Percentiles rank a stretch among this genome's conserved stretches.
These are phyloP conservation scores for Gopherus flavomarginatus DNA, from an alignment of 2,113 vertebrate genomes.

Conservation along the genomic window DNA sequence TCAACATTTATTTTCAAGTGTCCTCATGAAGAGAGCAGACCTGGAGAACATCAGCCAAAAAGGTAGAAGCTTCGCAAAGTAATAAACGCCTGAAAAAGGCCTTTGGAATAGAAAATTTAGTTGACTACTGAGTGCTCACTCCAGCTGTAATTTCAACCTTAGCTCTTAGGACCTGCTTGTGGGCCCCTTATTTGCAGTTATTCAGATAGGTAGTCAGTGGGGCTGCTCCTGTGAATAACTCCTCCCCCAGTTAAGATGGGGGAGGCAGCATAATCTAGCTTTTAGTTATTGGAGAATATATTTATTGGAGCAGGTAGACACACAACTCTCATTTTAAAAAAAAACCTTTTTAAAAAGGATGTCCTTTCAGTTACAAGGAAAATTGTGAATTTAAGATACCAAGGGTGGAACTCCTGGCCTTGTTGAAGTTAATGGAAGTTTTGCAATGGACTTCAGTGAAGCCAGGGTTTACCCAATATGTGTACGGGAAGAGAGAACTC, in stretches of 20 bases:
- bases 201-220: background rate
- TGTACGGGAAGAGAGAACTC: background rate
- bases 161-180: background rate
- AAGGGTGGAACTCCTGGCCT: background rate
- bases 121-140: background rate
- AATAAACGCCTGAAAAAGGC: background rate
- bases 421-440: slow-evolving; percentile 16
- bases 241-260: background rate
- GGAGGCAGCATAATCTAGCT: background rate
- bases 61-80: background rate
- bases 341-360: background rate
- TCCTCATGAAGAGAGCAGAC: background rate
- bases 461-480: no score
- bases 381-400: background rate
- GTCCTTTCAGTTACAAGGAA: background rate
- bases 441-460: no score
- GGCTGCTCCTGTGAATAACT: background rate
- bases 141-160: background rate
- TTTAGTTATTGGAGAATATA: background rate
- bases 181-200: background rate
- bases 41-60: background rate
- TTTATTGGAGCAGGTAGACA: background rate
- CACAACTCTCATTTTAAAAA: background rate
- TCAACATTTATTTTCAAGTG: fast-evolving
- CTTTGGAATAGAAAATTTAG: background rate